These are phyloP conservation scores for Scaptomyza tumidula DNA, from an alignment of 2,888 invertebrate genomes.

Conservation along the genomic window DNA sequence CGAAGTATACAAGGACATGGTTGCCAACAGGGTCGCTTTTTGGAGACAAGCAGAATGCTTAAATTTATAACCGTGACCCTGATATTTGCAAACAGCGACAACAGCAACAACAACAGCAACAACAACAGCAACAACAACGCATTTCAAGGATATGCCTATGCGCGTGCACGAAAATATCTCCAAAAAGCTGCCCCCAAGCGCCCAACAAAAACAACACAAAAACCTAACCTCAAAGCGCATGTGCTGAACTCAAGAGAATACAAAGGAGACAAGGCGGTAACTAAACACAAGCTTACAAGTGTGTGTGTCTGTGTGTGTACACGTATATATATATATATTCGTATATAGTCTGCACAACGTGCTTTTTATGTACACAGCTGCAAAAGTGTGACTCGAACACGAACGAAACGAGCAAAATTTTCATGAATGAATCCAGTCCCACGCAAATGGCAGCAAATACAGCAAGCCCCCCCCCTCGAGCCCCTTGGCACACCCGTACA, in stretches of 20 bases:
- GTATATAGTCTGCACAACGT: conserved; percentile 38
- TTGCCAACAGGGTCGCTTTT: conserved; percentile 57
- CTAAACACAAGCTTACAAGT: conserved; percentile 30
- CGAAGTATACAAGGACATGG: conserved; percentile 39
- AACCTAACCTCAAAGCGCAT: conserved; percentile 29
- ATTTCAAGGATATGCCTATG: conserved; percentile 78
- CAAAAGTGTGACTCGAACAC: conserved; percentile 62
- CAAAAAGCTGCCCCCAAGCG: conserved; percentile 59
- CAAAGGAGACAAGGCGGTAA: conserved; percentile 14
- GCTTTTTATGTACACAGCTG: conserved; percentile 51
- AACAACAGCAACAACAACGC: conserved; percentile 30
- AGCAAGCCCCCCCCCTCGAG: too few relatives aligned
- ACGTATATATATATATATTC: not conserved
- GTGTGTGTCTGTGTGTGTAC: conserved; percentile 3
- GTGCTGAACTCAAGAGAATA: conserved; percentile 34
- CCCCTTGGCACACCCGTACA: not conserved
- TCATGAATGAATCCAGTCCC: conserved; percentile 84
- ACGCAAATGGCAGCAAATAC: conserved; percentile 68
- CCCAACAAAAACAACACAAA: conserved; percentile 12
- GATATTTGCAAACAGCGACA: conserved; percentile 75
- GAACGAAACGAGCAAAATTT: conserved; percentile 67
- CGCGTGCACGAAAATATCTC: conserved; percentile 78
- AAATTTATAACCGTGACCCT: conserved; percentile 83
- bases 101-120: conserved; percentile 32
- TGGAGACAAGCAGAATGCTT: conserved; percentile 81